Conservation (phyloP, 2,888 invertebrate species). For the Ectemnius lituratus region DNA sequence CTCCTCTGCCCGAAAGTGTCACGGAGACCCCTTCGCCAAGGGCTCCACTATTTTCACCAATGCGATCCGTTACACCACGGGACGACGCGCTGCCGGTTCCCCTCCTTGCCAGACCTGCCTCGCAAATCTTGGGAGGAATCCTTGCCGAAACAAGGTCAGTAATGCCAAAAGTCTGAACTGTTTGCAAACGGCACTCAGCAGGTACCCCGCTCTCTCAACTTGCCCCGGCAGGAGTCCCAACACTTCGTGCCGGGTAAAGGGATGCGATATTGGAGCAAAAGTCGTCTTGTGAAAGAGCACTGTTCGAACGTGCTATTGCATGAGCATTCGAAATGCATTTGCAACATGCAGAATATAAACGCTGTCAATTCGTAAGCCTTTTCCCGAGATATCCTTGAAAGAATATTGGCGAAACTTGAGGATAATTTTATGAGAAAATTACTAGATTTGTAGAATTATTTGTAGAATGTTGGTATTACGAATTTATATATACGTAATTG, state of each 20-base stretch:
- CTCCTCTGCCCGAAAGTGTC: slow-evolving; percentile 1
- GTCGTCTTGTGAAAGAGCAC: background rate
- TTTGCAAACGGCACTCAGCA: too few species aligned
- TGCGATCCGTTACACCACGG: slow-evolving; percentile 47
- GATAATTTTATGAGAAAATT: too few species aligned
- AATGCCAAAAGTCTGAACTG: slow-evolving; percentile 26
- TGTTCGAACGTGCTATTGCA: background rate
- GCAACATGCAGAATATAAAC: background rate
- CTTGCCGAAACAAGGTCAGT: slow-evolving; percentile 63
- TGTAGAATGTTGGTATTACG: too few species aligned
- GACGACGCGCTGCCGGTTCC: background rate
- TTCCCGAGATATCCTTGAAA: too few species aligned
- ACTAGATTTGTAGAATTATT: too few species aligned
- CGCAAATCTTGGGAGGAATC: slow-evolving; percentile 40
- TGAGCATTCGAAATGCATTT: background rate
- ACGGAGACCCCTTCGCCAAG: slow-evolving; percentile 23
- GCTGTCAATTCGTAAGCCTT: too few species aligned
- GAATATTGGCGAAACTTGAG: too few species aligned
- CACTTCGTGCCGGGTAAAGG: background rate
- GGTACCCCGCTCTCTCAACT: too few species aligned
- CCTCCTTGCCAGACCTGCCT: slow-evolving; percentile 6
- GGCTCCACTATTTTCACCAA: slow-evolving; percentile 36
- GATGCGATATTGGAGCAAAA: background rate
- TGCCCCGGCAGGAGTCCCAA: too few species aligned
- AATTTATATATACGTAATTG: too few species aligned